These are phyloP conservation scores for Uria lomvia DNA, from an alignment of 2,113 vertebrate species.

Conservation along the genomic window DNA sequence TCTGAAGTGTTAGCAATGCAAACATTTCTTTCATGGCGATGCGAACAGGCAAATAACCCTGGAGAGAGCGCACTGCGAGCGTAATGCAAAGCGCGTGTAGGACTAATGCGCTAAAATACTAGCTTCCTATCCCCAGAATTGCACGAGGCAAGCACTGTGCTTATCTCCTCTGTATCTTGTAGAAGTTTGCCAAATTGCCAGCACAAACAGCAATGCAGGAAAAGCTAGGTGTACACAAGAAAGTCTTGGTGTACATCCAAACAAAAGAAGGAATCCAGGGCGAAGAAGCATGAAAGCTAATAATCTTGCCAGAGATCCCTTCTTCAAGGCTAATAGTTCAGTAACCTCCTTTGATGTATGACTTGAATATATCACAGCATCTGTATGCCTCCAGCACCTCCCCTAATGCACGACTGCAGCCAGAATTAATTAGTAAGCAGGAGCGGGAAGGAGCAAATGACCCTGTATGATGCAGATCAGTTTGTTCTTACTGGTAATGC, in stretches of 20 bases:
- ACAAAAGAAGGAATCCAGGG: constrained; percentile 47
- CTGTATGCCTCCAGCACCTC: constrained; percentile 66
- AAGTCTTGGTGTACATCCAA: constrained; percentile 42
- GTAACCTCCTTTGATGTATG: constrained; percentile 72
- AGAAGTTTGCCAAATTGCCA: constrained; percentile 13
- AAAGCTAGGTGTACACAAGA: constrained; percentile 16
- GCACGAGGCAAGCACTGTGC: neutral
- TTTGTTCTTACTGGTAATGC: constrained; percentile 37
- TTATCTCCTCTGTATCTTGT: neutral
- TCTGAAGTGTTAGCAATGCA: neutral
- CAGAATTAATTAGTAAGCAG: constrained; percentile 68
- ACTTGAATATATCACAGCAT: constrained; percentile 69
- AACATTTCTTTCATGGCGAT: neutral
- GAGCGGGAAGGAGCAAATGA: constrained; percentile 50
- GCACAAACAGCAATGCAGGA: constrained; percentile 30
- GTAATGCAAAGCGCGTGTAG: neutral
- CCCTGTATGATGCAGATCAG: constrained; percentile 51
- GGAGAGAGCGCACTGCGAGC: neutral
- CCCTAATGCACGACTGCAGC: constrained; percentile 53
- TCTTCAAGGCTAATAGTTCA: constrained; percentile 72
- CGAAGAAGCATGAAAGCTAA: constrained; percentile 51
- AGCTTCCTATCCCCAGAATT: neutral
- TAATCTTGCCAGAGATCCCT: constrained; percentile 62
- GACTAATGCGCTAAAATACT: neutral
- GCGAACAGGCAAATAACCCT: neutral